Conservation (phyloP, 2,797 vertebrate species). For the Halcyon badia region DNA sequence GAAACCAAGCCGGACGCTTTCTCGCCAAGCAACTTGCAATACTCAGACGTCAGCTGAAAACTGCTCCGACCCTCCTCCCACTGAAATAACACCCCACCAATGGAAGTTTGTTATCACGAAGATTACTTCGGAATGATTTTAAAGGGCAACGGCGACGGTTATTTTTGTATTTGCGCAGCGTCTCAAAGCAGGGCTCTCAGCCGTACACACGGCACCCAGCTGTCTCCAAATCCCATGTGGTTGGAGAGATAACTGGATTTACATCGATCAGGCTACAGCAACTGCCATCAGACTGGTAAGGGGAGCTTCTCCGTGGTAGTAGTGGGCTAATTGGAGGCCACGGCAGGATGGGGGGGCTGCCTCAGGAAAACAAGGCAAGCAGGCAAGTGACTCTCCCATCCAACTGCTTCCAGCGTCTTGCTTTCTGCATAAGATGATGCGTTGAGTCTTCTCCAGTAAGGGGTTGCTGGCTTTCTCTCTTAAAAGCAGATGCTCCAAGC, state of each 20-base stretch:
- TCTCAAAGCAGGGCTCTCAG: background rate
- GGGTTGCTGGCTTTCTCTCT: background rate
- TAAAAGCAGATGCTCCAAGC: background rate
- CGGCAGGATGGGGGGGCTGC: background rate
- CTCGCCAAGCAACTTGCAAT: background rate
- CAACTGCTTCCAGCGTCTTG: background rate
- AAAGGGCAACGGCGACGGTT: background rate
- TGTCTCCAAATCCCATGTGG: background rate
- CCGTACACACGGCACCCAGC: background rate
- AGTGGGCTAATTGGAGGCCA: accelerated
- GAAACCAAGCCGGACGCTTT: background rate
- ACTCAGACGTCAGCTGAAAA: background rate
- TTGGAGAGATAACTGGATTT: conserved; percentile 2
- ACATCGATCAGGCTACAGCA: background rate
- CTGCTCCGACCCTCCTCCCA: background rate
- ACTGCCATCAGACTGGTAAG: background rate
- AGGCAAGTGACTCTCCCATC: background rate
- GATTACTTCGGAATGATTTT: background rate
- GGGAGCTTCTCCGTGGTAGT: background rate
- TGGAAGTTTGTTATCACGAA: background rate
- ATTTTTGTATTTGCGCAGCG: background rate
- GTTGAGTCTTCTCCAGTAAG: background rate
- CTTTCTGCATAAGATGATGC: background rate
- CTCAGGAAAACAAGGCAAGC: background rate
- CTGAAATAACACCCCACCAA: background rate